Base-by-base conservation (phyloP, 2,113 vertebrate species). In the Pteronura brasiliensis region DNA sequence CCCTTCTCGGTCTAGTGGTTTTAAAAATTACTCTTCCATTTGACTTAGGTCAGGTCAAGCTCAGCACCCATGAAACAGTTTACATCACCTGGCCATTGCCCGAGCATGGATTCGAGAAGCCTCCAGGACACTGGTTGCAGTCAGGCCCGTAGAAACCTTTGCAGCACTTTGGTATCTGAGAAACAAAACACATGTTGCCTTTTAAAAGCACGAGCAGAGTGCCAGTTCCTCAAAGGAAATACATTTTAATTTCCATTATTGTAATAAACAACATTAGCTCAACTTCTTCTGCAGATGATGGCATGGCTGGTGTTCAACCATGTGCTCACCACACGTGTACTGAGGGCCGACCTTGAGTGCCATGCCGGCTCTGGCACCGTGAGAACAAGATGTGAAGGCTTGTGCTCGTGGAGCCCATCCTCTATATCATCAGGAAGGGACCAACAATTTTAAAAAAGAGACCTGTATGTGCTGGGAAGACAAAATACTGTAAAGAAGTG, bases 71-170 rank as follows among this genome's bases (percentile, higher is more conserved):
- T 0, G 0, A 34, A 31, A 52, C 69, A 34, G 3, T 17, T 1
- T 7, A 27, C 5, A 85, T 98, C 97, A 99, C 99, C 99, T 99
- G 98, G 39, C 99, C 99, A 0, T 99, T 99, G 96, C 99, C 98
- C 0, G 99, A 99, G 96, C 99, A 99, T 0, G 99, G 99, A 0
- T 96, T 98, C 44, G 72, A 97, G 98, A 99, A 99, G 52, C 99
- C 99, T 96, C 99, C 99, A 0, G 99, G 99, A 90, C 99, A 99
- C 0, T 98, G 99, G 29, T 90, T 98, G 97, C 99, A 99, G 88
- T 99, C 99, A 23, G 98, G 98, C 47, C 99, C 99, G 1, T 99
- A 99, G 98, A 99, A 99, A 2, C 99, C 99, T 98, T 98, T 98
- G 97, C 99, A 99, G 94, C 99, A 99, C 0, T 97, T 98, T 1